These are phyloP conservation scores for Aspiorhynchus laticeps DNA, from an alignment of 2,113 vertebrate genomes.

Conservation along the genomic window DNA sequence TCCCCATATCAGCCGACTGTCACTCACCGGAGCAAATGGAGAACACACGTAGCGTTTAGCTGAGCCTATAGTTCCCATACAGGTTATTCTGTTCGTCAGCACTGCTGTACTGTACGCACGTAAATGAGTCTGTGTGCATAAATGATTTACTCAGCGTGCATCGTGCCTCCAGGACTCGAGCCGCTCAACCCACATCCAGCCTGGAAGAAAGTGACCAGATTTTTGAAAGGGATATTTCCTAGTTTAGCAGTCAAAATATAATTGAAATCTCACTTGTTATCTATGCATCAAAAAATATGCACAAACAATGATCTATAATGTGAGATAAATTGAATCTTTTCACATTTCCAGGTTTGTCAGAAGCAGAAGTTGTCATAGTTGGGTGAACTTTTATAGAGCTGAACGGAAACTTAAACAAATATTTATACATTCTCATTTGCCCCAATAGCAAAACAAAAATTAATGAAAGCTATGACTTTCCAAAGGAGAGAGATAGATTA, in stretches of 20 bases:
- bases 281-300: too few species aligned
- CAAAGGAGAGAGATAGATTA: too few species aligned
- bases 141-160: conserved; percentile 76
- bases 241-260: too few species aligned
- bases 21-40: background rate
- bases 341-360: too few species aligned
- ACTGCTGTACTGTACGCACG: conserved; percentile 51
- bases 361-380: too few species aligned
- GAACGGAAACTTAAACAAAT: too few species aligned
- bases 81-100: conserved; percentile 45
- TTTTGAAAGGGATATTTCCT: background rate
- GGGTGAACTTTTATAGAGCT: too few species aligned
- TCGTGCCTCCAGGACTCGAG: conserved; percentile 60
- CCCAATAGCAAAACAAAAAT: background rate
- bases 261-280: too few species aligned
- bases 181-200: conserved; percentile 31
- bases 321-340: too few species aligned
- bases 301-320: too few species aligned
- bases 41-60: background rate
- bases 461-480: too few species aligned
- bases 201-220: background rate
- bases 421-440: too few species aligned
- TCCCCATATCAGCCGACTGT: background rate
- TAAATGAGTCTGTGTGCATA: conserved; percentile 58
- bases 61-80: background rate